A percentile compares a stretch with the other conserved stretches of the same genome.
These are phyloP conservation scores for Drepanosiphum platanoidis DNA, from an alignment of 2,888 invertebrate genomes.

Conservation along the genomic window DNA sequence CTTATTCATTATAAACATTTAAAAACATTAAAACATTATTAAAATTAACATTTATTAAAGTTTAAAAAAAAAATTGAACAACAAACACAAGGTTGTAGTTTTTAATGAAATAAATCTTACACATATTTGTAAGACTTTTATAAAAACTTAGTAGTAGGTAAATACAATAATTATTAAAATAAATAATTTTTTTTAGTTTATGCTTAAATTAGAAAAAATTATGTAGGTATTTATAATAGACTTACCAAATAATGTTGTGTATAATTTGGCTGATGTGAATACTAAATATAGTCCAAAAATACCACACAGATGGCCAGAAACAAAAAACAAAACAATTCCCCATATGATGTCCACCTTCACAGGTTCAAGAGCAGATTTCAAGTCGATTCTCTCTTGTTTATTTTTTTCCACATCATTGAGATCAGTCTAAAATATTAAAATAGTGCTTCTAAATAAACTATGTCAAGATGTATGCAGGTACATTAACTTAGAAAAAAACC, in stretches of 20 bases:
- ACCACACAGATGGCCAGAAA: constrained; percentile 68
- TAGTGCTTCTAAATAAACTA: not conserved
- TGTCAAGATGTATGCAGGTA: no score
- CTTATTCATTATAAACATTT: no score
- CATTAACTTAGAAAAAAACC: no score
- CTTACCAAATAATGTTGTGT: constrained; percentile 68
- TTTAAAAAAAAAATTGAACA: not conserved
- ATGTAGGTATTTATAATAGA: constrained; percentile 63
- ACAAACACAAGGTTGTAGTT: not conserved
- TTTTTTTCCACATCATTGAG: constrained; percentile 6
- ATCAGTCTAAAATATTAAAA: constrained; percentile 20
- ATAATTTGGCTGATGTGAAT: constrained; percentile 66
- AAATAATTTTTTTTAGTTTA: not conserved
- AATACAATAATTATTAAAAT: not conserved
- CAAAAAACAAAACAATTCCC: constrained; percentile 48
- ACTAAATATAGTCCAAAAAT: constrained; percentile 69
- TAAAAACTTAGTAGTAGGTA: no score
- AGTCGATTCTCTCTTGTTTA: constrained; percentile 26
- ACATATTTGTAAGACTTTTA: not conserved
- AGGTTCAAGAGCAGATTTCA: not conserved
- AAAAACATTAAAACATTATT: no score
- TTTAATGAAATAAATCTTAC: not conserved
- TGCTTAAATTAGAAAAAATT: not conserved
- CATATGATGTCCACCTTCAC: constrained; percentile 37
- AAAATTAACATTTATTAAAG: no score